Evolutionary conservation across 2,888 invertebrate genomes (phyloP).

Genomic region (Cantharis rufa): DNA sequence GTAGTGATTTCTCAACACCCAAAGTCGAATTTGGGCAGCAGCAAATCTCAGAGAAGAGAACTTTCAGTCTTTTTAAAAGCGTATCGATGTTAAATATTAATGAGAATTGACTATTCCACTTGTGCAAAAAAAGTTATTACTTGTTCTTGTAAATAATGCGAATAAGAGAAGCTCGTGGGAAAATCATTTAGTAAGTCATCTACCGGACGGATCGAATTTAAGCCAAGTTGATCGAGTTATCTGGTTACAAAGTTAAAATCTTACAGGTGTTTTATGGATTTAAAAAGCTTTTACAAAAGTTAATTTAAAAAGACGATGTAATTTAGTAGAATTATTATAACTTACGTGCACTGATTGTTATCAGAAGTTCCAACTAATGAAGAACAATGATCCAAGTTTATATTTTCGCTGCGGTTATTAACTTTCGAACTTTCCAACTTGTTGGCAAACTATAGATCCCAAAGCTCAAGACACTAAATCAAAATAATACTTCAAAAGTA

Average conservation of each 20-base stretch:
- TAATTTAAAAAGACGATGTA: conserved; percentile 17
- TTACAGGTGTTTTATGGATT: conserved; percentile 35
- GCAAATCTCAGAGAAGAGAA: no score
- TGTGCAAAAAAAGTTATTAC: background rate
- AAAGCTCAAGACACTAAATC: conserved; percentile 46
- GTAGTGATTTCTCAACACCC: no score
- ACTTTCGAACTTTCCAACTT: conserved; percentile 46
- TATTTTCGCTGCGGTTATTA: conserved; percentile 51
- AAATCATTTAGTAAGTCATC: conserved; percentile 38
- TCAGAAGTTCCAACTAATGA: conserved; percentile 46
- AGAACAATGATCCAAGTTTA: conserved; percentile 51
- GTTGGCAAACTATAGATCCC: conserved; percentile 45
- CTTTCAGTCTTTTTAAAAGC: no score
- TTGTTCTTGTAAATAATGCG: background rate
- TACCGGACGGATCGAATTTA: conserved; percentile 34
- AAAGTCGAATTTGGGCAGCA: no score
- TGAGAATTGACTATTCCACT: background rate
- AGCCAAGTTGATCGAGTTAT: conserved; percentile 23
- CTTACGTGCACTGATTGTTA: conserved; percentile 39
- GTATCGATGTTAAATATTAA: no score
- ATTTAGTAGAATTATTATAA: conserved; percentile 10
- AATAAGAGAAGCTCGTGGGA: conserved; percentile 42
- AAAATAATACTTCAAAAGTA: conserved; percentile 51
- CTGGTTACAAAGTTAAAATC: conserved; percentile 26
- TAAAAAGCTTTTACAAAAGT: conserved; percentile 4